phyloP scores from a whole-genome alignment of 1,140 invertebrate genomes.

The Drosophila pseudoobscura region DNA sequence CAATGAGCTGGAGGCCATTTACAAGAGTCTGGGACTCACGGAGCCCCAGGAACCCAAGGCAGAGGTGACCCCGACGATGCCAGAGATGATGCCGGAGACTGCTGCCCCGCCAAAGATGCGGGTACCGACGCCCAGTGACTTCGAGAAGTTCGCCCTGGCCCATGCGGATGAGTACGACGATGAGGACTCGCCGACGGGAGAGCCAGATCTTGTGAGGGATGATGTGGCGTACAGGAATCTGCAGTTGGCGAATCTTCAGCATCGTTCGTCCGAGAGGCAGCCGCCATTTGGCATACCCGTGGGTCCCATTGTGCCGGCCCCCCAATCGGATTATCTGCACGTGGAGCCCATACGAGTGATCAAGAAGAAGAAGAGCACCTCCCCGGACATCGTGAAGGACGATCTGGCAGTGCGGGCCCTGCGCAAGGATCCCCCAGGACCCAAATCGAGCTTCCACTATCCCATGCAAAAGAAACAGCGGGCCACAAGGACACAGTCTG shows the following conservation, averaged over 20 bases:
- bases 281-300: slow-evolving; percentile 95
- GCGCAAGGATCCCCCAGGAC: slow-evolving; percentile 88
- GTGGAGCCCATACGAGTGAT: slow-evolving; percentile 83
- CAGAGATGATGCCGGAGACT: slow-evolving; percentile 85
- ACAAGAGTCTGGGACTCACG: slow-evolving; percentile 91
- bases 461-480: slow-evolving; percentile 87
- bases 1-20: slow-evolving; percentile 94
- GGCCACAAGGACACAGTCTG: slow-evolving; percentile 90
- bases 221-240: slow-evolving; percentile 93
- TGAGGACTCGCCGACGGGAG: slow-evolving; percentile 84
- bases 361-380: slow-evolving; percentile 78
- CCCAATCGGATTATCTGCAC: slow-evolving; percentile 93
- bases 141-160: slow-evolving; percentile 74
- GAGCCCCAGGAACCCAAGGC: slow-evolving; percentile 89
- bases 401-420: slow-evolving; percentile 93
- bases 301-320: slow-evolving; percentile 88
- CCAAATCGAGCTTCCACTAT: slow-evolving; percentile 59
- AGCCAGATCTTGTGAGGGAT: slow-evolving; percentile 92
- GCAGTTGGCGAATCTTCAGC: slow-evolving; percentile 89
- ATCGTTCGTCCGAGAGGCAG: slow-evolving; percentile 90
- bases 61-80: slow-evolving; percentile 82
- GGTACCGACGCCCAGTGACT: slow-evolving; percentile 83
- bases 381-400: slow-evolving; percentile 92
- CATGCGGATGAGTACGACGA: slow-evolving; percentile 83
- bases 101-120: slow-evolving; percentile 86